These are phyloP conservation scores for Drosophila prostipennis DNA, from an alignment of 2,888 invertebrate species.

Conservation along the genomic window DNA sequence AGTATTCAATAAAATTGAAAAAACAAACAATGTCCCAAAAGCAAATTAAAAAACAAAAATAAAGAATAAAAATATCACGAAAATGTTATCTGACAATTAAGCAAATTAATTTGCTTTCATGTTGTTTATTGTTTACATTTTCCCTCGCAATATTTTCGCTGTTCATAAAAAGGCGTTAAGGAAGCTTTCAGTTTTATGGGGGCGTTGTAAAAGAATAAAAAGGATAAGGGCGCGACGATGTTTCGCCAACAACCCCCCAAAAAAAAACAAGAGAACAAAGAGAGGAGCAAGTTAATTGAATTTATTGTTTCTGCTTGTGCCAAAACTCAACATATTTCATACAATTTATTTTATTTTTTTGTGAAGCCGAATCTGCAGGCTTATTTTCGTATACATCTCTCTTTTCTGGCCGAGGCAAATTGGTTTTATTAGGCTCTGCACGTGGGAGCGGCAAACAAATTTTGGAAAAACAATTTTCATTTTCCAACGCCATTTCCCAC, in stretches of 20 bases:
- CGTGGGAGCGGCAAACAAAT: constrained; percentile 19
- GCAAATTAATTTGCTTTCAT: constrained; percentile 44
- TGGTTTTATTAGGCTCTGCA: constrained; percentile 45
- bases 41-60: background rate
- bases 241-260: constrained; percentile 12
- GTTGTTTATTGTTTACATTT: constrained; percentile 23
- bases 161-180: constrained; percentile 44
- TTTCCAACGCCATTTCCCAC: constrained; percentile 15
- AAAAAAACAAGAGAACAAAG: constrained; percentile 57
- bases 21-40: constrained; percentile 16
- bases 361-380: constrained; percentile 20
- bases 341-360: constrained; percentile 19
- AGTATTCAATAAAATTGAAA: constrained; percentile 15
- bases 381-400: constrained; percentile 4
- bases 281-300: constrained; percentile 70
- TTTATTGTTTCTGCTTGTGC: constrained; percentile 64
- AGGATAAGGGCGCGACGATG: constrained; percentile 33
- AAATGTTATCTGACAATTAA: constrained; percentile 41
- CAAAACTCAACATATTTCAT: constrained; percentile 29
- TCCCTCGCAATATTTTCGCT: constrained; percentile 12
- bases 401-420: constrained; percentile 30
- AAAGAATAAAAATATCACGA: constrained; percentile 25
- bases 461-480: constrained; percentile 45
- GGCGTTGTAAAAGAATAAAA: constrained; percentile 18
- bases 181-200: constrained; percentile 34